Evolutionary conservation across 1,140 invertebrate genomes (phyloP), one percentile per base, ranked within the genome.

Genomic region (Drosophila setifemur): DNA sequence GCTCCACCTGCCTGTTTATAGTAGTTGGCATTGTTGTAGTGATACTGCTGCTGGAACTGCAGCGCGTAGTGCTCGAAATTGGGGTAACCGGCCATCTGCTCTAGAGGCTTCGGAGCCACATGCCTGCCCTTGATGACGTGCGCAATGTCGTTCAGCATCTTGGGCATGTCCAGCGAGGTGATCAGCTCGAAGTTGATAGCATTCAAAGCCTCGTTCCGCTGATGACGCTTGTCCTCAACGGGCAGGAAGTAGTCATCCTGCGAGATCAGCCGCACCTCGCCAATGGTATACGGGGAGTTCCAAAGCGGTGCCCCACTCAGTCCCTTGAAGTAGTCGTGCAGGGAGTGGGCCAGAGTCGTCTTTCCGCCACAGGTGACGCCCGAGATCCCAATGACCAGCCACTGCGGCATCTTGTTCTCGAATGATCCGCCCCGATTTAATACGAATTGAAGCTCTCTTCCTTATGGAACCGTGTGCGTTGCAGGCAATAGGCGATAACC

Each of bases 341-440:
- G 66, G 64, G 91, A 91, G 16, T 91, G 92, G 0, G 95, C 92
- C 11, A 96, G 69, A 0, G 95, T 95, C 1, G 95, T 95, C 91
- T 97, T 97, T 28, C 96, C 96, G 40, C 95, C 94, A 70, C 94
- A 95, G 0, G 96, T 96, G 2, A 94, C 93, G 1, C 96, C 96
- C 7, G 94, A 93, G 64, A 97, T 93, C 14, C 95, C 95, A 49
- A 96, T 91, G 7, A 96, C 87, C 11, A 95, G 77, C 94, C 94
- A 95, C 19, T 93, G 90, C 28, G 90, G 89, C 68, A 78, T 88
- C 19, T 88, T 88, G 73, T 43, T 45, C n/a, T 25, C 55, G 28
- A 82, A 57, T 82, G 73, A 43, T 35, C 37, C 14, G 14, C 7
- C 8, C 33, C 33, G 4, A 12, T n/a, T 29, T 14, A 37, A 28